Evolutionary conservation across 1,140 invertebrate species (phyloP).

Genomic region (Tetragonula clypearis): DNA sequence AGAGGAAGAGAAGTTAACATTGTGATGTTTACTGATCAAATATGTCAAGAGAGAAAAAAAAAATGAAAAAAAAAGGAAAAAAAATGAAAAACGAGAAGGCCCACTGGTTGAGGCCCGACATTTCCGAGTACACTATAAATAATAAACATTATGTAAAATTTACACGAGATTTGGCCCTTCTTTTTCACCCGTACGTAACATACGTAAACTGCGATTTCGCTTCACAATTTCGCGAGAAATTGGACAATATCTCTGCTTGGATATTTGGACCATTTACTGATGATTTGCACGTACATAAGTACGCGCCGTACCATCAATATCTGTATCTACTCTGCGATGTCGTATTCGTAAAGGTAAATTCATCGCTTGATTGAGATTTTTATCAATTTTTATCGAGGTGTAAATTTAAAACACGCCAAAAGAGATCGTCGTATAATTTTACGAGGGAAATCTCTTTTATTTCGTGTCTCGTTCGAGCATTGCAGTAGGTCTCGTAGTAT

Average conservation of each 20-base stretch:
- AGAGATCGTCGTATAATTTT: not conserved
- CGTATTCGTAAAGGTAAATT: not conserved
- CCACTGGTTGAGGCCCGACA: conserved; percentile 78
- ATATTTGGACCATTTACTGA: too few species aligned
- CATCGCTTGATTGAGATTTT: not conserved
- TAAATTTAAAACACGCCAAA: not conserved
- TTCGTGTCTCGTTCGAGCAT: not conserved
- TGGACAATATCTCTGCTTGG: too few species aligned
- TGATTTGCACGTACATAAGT: too few species aligned
- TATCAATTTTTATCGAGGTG: not conserved
- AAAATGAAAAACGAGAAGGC: conserved; percentile 66
- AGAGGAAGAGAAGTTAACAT: conserved; percentile 73
- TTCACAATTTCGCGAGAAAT: too few species aligned
- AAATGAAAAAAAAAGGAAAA: conserved; percentile 64
- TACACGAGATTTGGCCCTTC: conserved; percentile 24
- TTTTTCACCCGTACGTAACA: not conserved
- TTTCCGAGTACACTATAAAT: conserved; percentile 78
- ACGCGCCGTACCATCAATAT: not conserved
- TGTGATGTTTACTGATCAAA: conserved; percentile 77
- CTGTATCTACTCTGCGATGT: not conserved
- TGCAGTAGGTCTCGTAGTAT: not conserved
- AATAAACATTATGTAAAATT: conserved; percentile 79
- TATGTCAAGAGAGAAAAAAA: conserved; percentile 71
- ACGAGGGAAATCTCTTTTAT: not conserved
- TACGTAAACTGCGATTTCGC: not conserved